Evolutionary conservation across 2,113 vertebrate genomes (phyloP).

Genomic region (Indicator maculatus): DNA sequence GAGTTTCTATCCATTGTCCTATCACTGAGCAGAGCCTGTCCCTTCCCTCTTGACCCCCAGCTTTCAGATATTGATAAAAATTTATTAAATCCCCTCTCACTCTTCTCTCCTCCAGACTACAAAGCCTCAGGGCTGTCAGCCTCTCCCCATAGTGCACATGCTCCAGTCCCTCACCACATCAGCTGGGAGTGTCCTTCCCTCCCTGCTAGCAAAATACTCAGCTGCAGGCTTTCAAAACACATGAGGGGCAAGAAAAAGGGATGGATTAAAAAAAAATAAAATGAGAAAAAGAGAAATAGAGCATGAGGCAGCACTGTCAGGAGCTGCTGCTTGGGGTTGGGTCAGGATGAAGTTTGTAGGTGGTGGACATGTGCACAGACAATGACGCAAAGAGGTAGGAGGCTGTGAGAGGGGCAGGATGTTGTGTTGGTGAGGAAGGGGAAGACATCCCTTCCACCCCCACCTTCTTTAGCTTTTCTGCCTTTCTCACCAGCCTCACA

Average conservation of each 20-base stretch:
- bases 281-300: not conserved
- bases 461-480: not conserved
- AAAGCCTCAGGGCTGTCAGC: too few relatives aligned
- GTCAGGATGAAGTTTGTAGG: fast-evolving
- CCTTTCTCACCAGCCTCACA: not conserved
- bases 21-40: too few relatives aligned
- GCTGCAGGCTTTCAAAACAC: not conserved
- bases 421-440: not conserved
- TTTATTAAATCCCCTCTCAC: too few relatives aligned
- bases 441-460: not conserved
- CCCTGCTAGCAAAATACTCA: not conserved
- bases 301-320: not conserved
- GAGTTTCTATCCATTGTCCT: too few relatives aligned
- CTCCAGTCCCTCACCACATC: fast-evolving
- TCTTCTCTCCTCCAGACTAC: too few relatives aligned
- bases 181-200: not conserved
- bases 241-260: not conserved
- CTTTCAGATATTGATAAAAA: too few relatives aligned
- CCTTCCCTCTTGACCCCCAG: too few relatives aligned
- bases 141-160: too few relatives aligned
- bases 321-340: not conserved
- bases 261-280: too few relatives aligned
- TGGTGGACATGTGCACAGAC: fast-evolving
- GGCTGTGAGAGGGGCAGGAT: fast-evolving
- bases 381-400: not conserved